Evolutionary conservation across 2,797 vertebrate genomes (phyloP), one percentile per base, ranked within the genome.

Genomic region (Pampus argenteus): DNA sequence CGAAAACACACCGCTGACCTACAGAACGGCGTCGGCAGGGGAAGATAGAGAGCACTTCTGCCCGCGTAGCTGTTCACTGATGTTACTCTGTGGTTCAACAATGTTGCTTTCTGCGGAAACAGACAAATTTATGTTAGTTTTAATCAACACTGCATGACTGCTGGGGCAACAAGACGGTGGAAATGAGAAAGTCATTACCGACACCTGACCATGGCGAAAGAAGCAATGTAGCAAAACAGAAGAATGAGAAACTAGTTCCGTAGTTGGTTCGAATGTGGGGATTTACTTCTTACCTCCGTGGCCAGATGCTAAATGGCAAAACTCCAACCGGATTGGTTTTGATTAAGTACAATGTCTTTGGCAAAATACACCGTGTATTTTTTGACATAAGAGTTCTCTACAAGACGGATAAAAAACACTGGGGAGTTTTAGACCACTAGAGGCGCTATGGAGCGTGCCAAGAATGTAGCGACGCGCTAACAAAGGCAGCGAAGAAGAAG

Each of bases 1-100:
- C 10, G 5, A 54, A 55, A 55, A 60, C 55, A 60, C 44, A 3
- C 5, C 0, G 59, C 23, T 74, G 75, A 59, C 47, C 64, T 9
- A 63, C 64, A 48, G 48, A 10, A 18, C 29, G 11, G 17, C 18
- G 51, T 44, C 40, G 60, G 29, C 45, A 22, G 44, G 4, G 15
- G n/a, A 48, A 3, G 10, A 34, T 1, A 36, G 31, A 54, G 40
- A 64, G 49, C 40, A 1, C 17, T 7, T 22, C 11, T 44, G 51
- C 22, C 10, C n/a, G 28, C 25, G 31, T 29, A 31, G 26, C 56
- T 45, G 29, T 42, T 31, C 29, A 20, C 28, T n/a, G n/a, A 31
- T 14, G 1, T 13, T 5, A 48, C 36, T 45, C 34, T 50, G 63
- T 22, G 64, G 66, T 71, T 51, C 47, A 13, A 52, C 38, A 14